Evolutionary conservation across 2,113 vertebrate species (phyloP), one percentile per base, ranked within the genome.

Genomic region (Trematomus loennbergii): DNA sequence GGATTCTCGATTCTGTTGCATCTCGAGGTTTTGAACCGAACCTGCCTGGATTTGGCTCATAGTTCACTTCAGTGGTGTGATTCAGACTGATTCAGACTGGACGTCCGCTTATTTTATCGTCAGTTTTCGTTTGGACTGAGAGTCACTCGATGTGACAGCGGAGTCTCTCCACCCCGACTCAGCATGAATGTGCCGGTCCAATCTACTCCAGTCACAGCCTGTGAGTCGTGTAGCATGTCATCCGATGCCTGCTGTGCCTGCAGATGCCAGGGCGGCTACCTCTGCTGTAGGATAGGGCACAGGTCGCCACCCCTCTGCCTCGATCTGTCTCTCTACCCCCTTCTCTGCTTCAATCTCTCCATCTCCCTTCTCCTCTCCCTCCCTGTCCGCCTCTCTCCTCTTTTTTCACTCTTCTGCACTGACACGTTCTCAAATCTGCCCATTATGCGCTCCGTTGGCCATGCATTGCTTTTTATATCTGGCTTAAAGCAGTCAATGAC

Each of bases 381-480:
- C 58, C 7, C 57, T 61, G 61, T 20, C 70, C 43, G 49, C 9
- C 68, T 36, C 75, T 57, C 80, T 75, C 73, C 43, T 73, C 66
- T 81, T 90, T 90, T 90, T 89, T 86, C 85, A 81, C 81, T 88
- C 52, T 61, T 85, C 87, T 87, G 78, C 90, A 87, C 89, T 69
- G 82, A 87, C 87, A 90, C 52, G 79, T 89, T 91, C 82, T 89
- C 84, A 88, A 88, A 89, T 91, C 88, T 88, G 87, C 78, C 90
- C 88, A 91, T 94, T 92, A 93, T 86, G 68, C 52, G 87, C 90
- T 93, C 80, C 75, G 86, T 78, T 92, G 90, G 67, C 75, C 92
- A 92, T 88, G 88, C 88, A 82, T 76, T 45, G 84, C 87, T 90
- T 91, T 93, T 93, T 89, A 92, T 92, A 94, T 93, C 88, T 60